phyloP scores from a whole-genome alignment of 2,888 invertebrate genomes.

The Heteromyza rotundicornis region DNA sequence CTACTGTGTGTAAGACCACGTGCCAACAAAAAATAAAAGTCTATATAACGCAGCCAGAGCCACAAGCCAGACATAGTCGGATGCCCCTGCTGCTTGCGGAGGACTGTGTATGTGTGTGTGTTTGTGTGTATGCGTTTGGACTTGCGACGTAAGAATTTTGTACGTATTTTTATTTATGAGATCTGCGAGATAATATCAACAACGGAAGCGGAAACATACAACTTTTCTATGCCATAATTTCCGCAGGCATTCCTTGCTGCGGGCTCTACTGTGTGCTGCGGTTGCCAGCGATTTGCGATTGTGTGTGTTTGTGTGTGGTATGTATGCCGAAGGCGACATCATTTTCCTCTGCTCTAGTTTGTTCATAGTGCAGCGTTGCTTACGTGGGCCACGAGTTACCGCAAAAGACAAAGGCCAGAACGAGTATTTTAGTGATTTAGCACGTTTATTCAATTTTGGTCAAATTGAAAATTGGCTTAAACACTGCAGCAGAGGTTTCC shows the following conservation, averaged over 20 bases:
- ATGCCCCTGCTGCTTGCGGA: not conserved
- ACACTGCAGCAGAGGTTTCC: too few relatives aligned
- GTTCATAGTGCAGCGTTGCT: slow-evolving; percentile 5
- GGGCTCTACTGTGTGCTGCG: not conserved
- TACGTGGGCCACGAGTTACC: too few relatives aligned
- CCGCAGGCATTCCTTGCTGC: not conserved
- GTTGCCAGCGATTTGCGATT: slow-evolving; percentile 8
- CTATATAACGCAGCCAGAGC: too few relatives aligned
- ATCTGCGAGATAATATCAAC: not conserved
- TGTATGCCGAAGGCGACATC: slow-evolving; percentile 8
- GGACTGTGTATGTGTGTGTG: not conserved
- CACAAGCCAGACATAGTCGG: not conserved
- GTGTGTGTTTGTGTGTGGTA: slow-evolving; percentile 7
- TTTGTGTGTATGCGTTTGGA: not conserved
- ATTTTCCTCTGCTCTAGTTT: not conserved
- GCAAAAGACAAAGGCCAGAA: not conserved
- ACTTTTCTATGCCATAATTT: slow-evolving; percentile 22
- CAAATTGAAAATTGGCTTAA: slow-evolving; percentile 1
- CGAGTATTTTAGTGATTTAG: not conserved
- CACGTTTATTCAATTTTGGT: slow-evolving; percentile 12
- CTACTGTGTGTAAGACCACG: too few relatives aligned
- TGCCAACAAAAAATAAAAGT: too few relatives aligned
- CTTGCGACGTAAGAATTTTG: not conserved
- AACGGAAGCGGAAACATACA: slow-evolving; percentile 6
- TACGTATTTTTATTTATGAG: not conserved